Evolutionary conservation across 2,888 invertebrate species (phyloP).

Genomic region (Dinocampus coccinellae): DNA sequence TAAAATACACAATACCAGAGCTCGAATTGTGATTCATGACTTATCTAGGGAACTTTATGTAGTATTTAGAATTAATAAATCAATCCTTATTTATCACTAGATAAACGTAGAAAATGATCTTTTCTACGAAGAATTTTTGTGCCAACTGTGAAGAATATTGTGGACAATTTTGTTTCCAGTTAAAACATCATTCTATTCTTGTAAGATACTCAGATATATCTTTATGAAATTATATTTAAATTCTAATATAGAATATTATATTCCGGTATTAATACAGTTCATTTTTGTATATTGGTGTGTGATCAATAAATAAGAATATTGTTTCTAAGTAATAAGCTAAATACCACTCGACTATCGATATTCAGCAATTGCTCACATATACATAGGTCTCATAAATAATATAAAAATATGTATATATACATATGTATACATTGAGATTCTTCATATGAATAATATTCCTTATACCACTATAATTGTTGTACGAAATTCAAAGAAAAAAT

Average conservation of each 20-base stretch:
- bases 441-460: no score
- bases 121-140: slow-evolving; percentile 68
- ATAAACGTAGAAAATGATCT: slow-evolving; percentile 43
- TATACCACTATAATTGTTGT: no score
- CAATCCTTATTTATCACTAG: slow-evolving; percentile 58
- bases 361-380: no score
- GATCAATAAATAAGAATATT: slow-evolving; percentile 70
- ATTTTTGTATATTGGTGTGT: slow-evolving; percentile 70
- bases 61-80: slow-evolving; percentile 62
- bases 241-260: slow-evolving; percentile 68
- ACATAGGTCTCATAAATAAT: no score
- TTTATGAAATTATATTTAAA: slow-evolving; percentile 69
- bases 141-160: slow-evolving; percentile 68
- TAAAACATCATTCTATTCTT: slow-evolving; percentile 68
- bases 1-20: slow-evolving; percentile 48
- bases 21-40: slow-evolving; percentile 63
- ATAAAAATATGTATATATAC: no score
- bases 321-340: slow-evolving; percentile 62
- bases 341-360: no score
- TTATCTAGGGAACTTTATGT: slow-evolving; percentile 63
- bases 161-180: slow-evolving; percentile 55
- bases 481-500: no score
- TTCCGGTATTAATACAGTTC: slow-evolving; percentile 69
- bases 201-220: slow-evolving; percentile 69
- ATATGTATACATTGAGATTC: no score